Conservation (phyloP, 2,888 invertebrate species). For the Polydrusus cervinus region DNA sequence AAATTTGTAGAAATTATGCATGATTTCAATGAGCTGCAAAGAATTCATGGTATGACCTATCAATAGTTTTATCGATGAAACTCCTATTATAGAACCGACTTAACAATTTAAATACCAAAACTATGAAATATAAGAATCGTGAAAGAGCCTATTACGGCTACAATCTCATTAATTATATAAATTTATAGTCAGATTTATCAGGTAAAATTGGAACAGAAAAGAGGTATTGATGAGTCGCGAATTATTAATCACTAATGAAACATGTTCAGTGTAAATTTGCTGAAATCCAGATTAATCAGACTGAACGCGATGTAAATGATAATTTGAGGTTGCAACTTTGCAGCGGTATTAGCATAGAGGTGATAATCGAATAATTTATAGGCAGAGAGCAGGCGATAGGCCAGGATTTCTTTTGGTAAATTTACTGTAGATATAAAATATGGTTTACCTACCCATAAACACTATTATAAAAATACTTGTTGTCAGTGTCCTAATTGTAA, state of each 20-base stretch:
- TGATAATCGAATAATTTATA: neutral
- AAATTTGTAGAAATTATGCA: too few species aligned
- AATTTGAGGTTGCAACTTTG: slow-evolving; percentile 15
- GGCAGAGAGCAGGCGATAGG: neutral
- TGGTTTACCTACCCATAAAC: too few species aligned
- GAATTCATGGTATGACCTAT: too few species aligned
- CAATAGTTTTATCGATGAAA: too few species aligned
- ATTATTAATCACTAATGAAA: slow-evolving; percentile 37
- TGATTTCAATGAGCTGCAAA: too few species aligned
- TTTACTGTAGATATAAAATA: too few species aligned
- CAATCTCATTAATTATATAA: neutral
- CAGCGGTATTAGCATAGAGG: neutral
- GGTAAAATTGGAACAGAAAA: neutral
- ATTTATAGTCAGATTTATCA: neutral
- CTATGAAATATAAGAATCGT: too few species aligned
- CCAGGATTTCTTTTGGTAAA: neutral
- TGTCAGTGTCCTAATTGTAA: too few species aligned
- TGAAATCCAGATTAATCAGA: slow-evolving; percentile 20
- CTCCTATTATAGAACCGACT: too few species aligned
- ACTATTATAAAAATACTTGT: too few species aligned
- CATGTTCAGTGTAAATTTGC: slow-evolving; percentile 20
- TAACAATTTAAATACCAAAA: too few species aligned
- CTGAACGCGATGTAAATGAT: slow-evolving; percentile 12
- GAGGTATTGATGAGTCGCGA: slow-evolving; percentile 26
- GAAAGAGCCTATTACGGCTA: too few species aligned